Evolutionary conservation across 2,797 vertebrate genomes (phyloP).

Genomic region (Periophthalmus magnuspinnatus): DNA sequence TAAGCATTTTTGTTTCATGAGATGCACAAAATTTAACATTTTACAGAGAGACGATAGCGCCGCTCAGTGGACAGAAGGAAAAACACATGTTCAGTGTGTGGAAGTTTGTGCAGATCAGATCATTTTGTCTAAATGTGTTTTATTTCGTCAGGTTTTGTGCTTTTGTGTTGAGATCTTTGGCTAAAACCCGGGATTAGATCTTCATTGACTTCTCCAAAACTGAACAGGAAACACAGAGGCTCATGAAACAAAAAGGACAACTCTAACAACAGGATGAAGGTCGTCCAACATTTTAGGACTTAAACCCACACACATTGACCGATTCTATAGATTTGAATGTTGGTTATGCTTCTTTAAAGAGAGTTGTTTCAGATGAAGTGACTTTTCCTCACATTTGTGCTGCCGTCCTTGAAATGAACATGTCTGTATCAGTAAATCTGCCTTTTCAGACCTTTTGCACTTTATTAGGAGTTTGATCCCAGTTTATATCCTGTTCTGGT

Average conservation of each 20-base stretch:
- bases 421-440: slow-evolving; percentile 47
- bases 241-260: slow-evolving; percentile 57
- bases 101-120: too few species aligned
- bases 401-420: slow-evolving; percentile 66
- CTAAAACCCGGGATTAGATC: slow-evolving; percentile 74
- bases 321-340: neutral
- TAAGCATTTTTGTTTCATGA: too few species aligned
- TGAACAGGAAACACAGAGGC: slow-evolving; percentile 67
- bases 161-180: slow-evolving; percentile 83
- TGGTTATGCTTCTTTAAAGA: slow-evolving; percentile 51
- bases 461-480: too few species aligned
- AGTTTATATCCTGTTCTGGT: too few species aligned
- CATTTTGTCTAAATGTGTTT: neutral
- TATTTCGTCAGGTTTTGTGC: slow-evolving; percentile 80
- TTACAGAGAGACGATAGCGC: too few species aligned
- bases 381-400: slow-evolving; percentile 72
- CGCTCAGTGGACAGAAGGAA: too few species aligned
- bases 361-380: slow-evolving; percentile 73
- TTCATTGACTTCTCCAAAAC: slow-evolving; percentile 79
- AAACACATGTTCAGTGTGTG: neutral
- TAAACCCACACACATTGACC: neutral
- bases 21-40: too few species aligned
- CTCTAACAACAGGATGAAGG: slow-evolving; percentile 84
- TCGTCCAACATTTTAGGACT: slow-evolving; percentile 11
- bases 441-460: too few species aligned